Evolutionary conservation across 2,797 vertebrate species (phyloP).

Genomic region (Columba guinea): DNA sequence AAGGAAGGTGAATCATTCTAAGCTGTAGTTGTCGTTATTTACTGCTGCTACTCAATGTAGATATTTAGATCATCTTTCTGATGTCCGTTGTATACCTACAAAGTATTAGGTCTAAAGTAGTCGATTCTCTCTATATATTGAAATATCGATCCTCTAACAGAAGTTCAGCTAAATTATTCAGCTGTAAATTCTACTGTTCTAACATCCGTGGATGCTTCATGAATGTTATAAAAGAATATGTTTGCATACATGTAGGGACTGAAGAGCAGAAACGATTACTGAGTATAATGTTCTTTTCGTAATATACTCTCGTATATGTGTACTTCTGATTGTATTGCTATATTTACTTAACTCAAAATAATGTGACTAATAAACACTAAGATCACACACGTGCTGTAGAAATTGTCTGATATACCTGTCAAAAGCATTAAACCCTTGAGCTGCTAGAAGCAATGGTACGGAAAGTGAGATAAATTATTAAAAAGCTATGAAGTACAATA

Average conservation of each 20-base stretch:
- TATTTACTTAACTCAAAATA: not conserved
- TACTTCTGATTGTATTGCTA: not conserved
- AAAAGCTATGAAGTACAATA: not conserved
- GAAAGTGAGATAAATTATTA: not conserved
- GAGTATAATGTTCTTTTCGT: not conserved
- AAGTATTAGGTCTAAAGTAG: not conserved
- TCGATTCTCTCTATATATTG: not conserved
- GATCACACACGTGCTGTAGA: not conserved
- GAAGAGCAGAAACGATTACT: not conserved
- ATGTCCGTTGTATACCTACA: not conserved
- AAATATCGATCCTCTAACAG: not conserved
- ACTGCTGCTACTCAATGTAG: not conserved
- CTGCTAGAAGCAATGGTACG: not conserved
- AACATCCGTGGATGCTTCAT: not conserved
- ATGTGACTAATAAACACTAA: not conserved
- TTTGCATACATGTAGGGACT: not conserved
- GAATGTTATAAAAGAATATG: not conserved
- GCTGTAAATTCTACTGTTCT: not conserved
- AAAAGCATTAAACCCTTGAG: not conserved
- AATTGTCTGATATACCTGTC: not conserved
- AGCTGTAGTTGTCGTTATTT: not conserved
- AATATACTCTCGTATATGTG: not conserved
- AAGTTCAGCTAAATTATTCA: not conserved
- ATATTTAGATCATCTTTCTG: not conserved
- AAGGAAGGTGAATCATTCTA: not conserved